These are phyloP conservation scores for Zaprionus obscuricornis DNA, from an alignment of 2,888 invertebrate genomes.

Conservation along the genomic window DNA sequence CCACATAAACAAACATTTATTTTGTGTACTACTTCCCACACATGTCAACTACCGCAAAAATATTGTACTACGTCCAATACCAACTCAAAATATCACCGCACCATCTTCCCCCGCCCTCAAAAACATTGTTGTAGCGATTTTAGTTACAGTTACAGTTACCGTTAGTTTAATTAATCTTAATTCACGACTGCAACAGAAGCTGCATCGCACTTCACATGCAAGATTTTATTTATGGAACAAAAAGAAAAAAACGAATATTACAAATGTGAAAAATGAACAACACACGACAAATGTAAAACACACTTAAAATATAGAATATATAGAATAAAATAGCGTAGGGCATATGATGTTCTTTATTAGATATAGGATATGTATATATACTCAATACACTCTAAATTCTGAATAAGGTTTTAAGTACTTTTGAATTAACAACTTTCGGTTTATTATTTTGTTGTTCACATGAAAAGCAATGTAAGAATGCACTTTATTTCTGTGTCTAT, in stretches of 20 bases:
- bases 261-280: constrained; percentile 11
- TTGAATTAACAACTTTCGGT: too few relatives aligned
- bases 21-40: constrained; percentile 67
- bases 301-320: not conserved
- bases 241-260: constrained; percentile 24
- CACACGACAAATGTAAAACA: constrained; percentile 5
- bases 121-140: constrained; percentile 49
- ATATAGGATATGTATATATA: too few relatives aligned
- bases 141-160: constrained; percentile 58
- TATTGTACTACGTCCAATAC: constrained; percentile 22
- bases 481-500: constrained; percentile 12
- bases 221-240: constrained; percentile 72
- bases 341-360: too few relatives aligned
- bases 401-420: too few relatives aligned
- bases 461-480: constrained; percentile 44
- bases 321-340: too few relatives aligned
- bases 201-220: constrained; percentile 69
- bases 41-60: constrained; percentile 58
- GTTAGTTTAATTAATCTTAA: constrained; percentile 77
- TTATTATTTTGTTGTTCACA: constrained; percentile 50
- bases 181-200: constrained; percentile 75
- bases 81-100: not conserved
- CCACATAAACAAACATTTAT: constrained; percentile 76
- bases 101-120: not conserved
- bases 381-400: too few relatives aligned